Conservation (phyloP, 2,113 vertebrate genomes). For the Aspidoscelis tigris region DNA sequence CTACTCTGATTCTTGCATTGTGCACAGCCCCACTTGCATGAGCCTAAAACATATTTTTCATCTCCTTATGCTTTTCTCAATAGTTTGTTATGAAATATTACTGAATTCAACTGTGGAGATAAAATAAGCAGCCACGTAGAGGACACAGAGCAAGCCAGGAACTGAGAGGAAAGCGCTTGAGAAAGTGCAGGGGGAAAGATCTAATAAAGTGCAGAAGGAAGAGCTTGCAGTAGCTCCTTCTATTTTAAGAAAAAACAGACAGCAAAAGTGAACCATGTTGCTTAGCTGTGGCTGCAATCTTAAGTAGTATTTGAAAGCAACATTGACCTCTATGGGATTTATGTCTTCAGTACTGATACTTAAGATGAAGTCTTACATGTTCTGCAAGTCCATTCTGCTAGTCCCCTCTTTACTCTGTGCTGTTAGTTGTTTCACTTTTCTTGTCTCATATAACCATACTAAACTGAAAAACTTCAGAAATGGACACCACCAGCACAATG, state of each 20-base stretch:
- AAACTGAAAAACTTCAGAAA: constrained; percentile 13
- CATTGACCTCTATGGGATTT: background rate
- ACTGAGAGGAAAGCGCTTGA: background rate
- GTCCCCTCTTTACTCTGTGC: too few species aligned
- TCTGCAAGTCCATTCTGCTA: background rate
- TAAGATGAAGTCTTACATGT: background rate
- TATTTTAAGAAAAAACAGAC: background rate
- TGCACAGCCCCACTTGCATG: too few species aligned
- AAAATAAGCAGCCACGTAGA: background rate
- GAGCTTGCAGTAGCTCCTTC: background rate
- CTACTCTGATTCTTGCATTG: background rate
- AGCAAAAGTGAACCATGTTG: background rate
- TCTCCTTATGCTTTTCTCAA: background rate
- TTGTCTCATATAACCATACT: constrained; percentile 5
- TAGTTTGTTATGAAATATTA: background rate
- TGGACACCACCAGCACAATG: background rate
- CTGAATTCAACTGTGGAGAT: background rate
- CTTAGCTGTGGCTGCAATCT: background rate
- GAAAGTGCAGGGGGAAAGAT: background rate
- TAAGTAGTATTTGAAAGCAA: background rate
- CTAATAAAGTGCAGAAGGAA: background rate
- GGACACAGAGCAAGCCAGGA: background rate
- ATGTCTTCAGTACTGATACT: background rate
- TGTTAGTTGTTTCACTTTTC: too few species aligned
- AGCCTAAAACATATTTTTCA: background rate